Base-by-base conservation (phyloP, 35 echinoderm and acorn worm genomes). In the Apostichopus parvimensis region DNA sequence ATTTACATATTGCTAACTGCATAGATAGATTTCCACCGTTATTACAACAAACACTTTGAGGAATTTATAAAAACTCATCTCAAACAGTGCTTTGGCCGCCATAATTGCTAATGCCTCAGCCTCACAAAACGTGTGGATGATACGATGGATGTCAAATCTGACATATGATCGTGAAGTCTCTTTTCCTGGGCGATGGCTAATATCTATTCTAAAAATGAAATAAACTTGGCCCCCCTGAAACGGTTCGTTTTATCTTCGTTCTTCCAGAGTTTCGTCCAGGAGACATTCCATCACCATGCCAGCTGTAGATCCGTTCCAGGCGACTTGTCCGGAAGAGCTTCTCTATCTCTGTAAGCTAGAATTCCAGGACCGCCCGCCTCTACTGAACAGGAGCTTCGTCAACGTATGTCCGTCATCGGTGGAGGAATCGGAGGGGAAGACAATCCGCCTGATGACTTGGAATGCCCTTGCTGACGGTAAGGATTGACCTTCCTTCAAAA, bases 391-490 rank as follows among this genome's bases (percentile, higher is more conserved):
- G 53, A 82, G 55, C 79, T 82, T 82, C 9, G 53, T 82, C 25
- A n/a, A 82, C 12, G 52, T 82, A 18, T 56, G 26, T 9, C 79
- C 6, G 8, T 45, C 34, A 45, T 82, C 79, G 55, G 25, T 17
- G 7, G 25, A 34, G n/a, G 77, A 25, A 6, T 56, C 21, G 8
- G 79, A 82, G 9, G 18, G 52, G 55, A 82, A 82, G 12, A 45
- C 34, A 45, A 82, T 82, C 9, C 79, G 79, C 55, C 54, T 82
- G 34, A 82, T 82, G 79, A 82, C 79, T 55, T 82, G 79, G 79
- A 82, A 82, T 20, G n/a, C 79, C 14, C 79, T 82, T 14, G 79
- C 79, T 54, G 79, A 82, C 54, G 79, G 79, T 82, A 82, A 55
- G 52, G 11, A 17, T 15, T 56, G 24, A 18, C 5, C 20, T 78